Conservation (phyloP, 1,140 invertebrate genomes). For the Archegozetes longisetosus region DNA sequence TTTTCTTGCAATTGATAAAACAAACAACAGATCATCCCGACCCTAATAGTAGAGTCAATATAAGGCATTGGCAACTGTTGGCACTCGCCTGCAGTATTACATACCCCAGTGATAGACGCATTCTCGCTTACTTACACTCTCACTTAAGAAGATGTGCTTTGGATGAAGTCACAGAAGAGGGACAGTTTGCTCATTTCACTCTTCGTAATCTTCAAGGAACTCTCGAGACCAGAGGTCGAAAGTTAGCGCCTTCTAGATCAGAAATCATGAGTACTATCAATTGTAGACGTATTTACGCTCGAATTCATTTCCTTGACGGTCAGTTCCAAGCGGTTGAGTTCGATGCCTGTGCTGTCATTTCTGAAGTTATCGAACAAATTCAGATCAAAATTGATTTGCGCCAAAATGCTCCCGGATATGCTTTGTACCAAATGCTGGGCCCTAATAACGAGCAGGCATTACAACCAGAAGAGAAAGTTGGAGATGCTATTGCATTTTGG, state of each 20-base stretch:
- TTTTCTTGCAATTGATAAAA: slow-evolving; percentile 83
- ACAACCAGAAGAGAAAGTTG: slow-evolving; percentile 65
- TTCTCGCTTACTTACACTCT: slow-evolving; percentile 72
- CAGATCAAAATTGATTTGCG: slow-evolving; percentile 67
- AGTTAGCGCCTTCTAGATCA: slow-evolving; percentile 79
- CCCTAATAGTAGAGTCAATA: slow-evolving; percentile 67
- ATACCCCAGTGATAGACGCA: slow-evolving; percentile 58
- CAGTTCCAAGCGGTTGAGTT: slow-evolving; percentile 89
- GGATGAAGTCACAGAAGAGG: slow-evolving; percentile 79
- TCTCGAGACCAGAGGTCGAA: slow-evolving; percentile 62
- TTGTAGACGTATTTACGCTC: slow-evolving; percentile 68
- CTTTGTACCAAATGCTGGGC: slow-evolving; percentile 44
- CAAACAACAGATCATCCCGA: slow-evolving; percentile 74
- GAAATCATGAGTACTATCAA: slow-evolving; percentile 86
- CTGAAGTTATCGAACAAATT: slow-evolving; percentile 64
- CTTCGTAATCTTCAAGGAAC: slow-evolving; percentile 57
- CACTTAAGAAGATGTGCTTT: slow-evolving; percentile 74
- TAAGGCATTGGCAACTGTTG: slow-evolving; percentile 79
- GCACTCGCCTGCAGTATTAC: slow-evolving; percentile 73
- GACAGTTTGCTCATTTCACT: slow-evolving; percentile 81
- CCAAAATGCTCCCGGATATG: slow-evolving; percentile 60
- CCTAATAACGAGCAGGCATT: slow-evolving; percentile 37
- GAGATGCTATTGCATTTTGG: slow-evolving; percentile 90
- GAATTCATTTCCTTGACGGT: slow-evolving; percentile 83
- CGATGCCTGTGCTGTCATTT: slow-evolving; percentile 80